A percentile compares a stretch with the other conserved stretches of the same genome.
These are phyloP conservation scores for Mystacornis crossleyi DNA, from an alignment of 2,113 vertebrate genomes.

Conservation along the genomic window DNA sequence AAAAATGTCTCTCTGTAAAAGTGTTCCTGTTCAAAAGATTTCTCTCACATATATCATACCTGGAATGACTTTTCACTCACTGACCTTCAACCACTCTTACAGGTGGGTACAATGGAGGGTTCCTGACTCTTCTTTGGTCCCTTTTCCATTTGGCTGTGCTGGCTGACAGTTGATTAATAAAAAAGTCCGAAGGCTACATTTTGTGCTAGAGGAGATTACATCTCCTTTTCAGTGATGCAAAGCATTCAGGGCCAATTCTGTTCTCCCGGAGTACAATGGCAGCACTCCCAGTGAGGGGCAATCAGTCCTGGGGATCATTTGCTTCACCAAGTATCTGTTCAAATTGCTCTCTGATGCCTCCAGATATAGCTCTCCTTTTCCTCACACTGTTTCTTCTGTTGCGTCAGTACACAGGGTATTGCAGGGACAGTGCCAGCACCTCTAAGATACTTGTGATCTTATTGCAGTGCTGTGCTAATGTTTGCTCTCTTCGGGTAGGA, in stretches of 20 bases:
- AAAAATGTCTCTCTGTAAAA: not conserved
- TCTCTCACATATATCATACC: not conserved
- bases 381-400: not conserved
- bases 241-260: not conserved
- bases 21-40: not conserved
- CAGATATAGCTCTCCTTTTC: slow-evolving; percentile 8
- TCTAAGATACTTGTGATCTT: not conserved
- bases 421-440: not conserved
- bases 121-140: not conserved
- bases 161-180: not conserved
- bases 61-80: not conserved
- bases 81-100: not conserved
- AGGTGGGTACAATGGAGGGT: not conserved
- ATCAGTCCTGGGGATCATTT: not conserved
- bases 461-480: not conserved
- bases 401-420: not conserved
- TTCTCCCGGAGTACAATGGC: slow-evolving; percentile 11
- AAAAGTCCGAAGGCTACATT: not conserved
- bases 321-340: not conserved
- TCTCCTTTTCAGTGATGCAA: not conserved
- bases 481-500: not conserved
- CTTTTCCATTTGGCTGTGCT: not conserved
- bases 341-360: slow-evolving; percentile 17
- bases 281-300: not conserved
- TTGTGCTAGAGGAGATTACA: not conserved